Base-by-base conservation (phyloP, 2,888 invertebrate species). In the Chelonus formosanus region DNA sequence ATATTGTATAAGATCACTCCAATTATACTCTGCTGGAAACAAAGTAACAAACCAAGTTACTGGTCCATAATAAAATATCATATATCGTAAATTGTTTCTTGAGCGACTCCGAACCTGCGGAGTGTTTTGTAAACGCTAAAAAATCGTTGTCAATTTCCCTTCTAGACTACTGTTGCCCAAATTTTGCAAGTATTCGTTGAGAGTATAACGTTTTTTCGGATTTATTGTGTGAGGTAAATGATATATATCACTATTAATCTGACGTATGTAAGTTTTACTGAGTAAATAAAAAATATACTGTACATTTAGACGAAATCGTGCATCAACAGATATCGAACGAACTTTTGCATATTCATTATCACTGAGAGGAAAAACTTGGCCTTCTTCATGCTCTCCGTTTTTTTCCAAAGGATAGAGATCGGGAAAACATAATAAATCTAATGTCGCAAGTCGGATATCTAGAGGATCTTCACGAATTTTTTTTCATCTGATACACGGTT, bases 1-100 rank as follows among this genome's bases (percentile, higher is more conserved):
- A 67, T 76, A 78, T 52, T 74, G 67, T n/a, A 70, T 71, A 34
- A 79, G 68, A 70, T 79, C 80, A 2, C 70, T 67, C 76, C 78
- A 78, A 53, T 70, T 71, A 73, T 58, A 74, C 65, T 73, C 72
- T 36, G 63, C 65, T 4, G 73, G 74, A 67, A 72, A 74, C 5
- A 74, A 35, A 7, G 71, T 74, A n/a, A 74, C 48, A 61, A 75
- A 75, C 69, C 70, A 74, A 32, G 74, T 75, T 31, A 72, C 74
- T 50, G 75, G 71, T 31, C 73, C 74, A 65, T 74, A 75, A 62
- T 76, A n/a, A 5, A 67, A 40, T 35, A 48, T 63, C 75, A 74
- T 73, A 65, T 73, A 75, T 4, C 55, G 58, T 35, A 74, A 57
- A 56, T 74, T 48, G 62, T 63, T 71, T 63, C 68, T 65, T 63